Evolutionary conservation across 2,888 invertebrate genomes (phyloP).

Genomic region (Zeuzera pyrina): DNA sequence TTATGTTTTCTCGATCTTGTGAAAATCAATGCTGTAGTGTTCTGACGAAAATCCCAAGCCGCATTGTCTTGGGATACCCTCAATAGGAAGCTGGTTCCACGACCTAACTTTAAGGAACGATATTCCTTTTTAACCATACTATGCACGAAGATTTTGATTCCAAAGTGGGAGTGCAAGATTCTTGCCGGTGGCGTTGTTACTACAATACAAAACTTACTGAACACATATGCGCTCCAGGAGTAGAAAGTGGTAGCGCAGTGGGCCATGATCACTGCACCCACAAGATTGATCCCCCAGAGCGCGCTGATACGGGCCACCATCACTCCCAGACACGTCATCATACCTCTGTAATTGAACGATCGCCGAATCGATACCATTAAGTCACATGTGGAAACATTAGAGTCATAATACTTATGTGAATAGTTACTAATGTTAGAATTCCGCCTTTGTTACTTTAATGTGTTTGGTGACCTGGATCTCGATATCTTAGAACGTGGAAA

Average conservation of each 20-base stretch:
- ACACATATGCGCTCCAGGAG: conserved; percentile 19
- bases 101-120: not conserved
- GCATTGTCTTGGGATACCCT: too few relatives aligned
- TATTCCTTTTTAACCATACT: not conserved
- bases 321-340: conserved; percentile 33
- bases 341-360: conserved; percentile 33
- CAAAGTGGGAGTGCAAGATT: not conserved
- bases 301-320: conserved; percentile 34
- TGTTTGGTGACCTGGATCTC: too few relatives aligned
- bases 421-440: too few relatives aligned
- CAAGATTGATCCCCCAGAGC: conserved; percentile 26
- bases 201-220: conserved; percentile 22
- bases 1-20: too few relatives aligned
- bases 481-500: too few relatives aligned
- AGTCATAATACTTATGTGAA: too few relatives aligned
- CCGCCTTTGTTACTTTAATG: too few relatives aligned
- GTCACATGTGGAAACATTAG: too few relatives aligned
- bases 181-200: not conserved
- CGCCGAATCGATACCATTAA: too few relatives aligned
- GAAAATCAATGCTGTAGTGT: too few relatives aligned
- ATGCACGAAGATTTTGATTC: not conserved
- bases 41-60: too few relatives aligned
- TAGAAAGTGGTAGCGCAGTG: conserved; percentile 30
- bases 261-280: conserved; percentile 29
- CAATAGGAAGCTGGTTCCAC: too few relatives aligned